Conservation (phyloP, 2,113 vertebrate species). For the Ancistrus triradiatus region DNA sequence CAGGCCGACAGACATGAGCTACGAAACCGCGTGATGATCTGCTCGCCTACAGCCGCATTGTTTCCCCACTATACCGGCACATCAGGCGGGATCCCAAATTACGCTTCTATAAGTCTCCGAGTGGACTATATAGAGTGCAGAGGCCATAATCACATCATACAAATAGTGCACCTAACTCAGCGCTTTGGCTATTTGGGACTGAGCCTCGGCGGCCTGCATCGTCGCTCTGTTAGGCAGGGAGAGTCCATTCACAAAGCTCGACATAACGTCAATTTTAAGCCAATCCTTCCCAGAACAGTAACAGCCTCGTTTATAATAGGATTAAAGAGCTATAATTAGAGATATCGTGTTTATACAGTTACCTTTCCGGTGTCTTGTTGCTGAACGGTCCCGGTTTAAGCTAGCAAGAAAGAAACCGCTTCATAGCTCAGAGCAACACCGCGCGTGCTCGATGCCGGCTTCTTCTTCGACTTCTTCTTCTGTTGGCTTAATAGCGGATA, state of each 20-base stretch:
- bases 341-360: neutral
- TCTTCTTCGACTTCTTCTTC: too few species aligned
- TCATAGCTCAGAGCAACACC: conserved; percentile 16
- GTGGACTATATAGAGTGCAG: neutral
- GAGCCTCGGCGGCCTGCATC: conserved; percentile 1
- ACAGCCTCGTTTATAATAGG: too few species aligned
- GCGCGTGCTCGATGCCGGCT: conserved; percentile 38
- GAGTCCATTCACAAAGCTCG: neutral
- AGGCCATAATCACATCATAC: neutral
- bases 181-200: neutral
- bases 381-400: neutral
- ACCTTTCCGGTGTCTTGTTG: conserved; percentile 12
- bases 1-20: too few species aligned
- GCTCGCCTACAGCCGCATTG: conserved; percentile 16
- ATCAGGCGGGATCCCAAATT: neutral
- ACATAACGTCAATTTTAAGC: neutral
- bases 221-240: neutral
- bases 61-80: conserved; percentile 6
- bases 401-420: conserved; percentile 18
- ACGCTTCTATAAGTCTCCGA: accelerated
- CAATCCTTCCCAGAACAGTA: too few species aligned
- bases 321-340: too few species aligned
- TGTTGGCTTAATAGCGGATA: too few species aligned
- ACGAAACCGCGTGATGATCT: too few species aligned
- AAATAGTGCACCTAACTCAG: neutral